phyloP scores from a whole-genome alignment of 2,797 vertebrate species.

The Pangasius krempfi region DNA sequence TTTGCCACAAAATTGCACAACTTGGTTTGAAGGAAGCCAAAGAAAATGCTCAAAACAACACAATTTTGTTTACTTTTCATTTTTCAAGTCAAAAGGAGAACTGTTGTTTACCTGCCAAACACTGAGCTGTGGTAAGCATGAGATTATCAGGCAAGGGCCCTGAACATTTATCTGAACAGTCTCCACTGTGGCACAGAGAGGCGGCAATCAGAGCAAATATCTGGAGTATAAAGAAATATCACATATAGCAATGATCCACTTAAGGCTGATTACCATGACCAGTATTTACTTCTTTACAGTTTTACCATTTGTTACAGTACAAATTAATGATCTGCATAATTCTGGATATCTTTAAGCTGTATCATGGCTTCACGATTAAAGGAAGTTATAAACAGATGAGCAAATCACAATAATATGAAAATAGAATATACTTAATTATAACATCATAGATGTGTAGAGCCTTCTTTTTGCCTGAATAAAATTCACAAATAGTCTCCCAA shows the following conservation, averaged over 20 bases:
- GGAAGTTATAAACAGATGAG: not conserved
- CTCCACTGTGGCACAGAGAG: conserved; percentile 21
- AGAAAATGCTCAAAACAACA: not conserved
- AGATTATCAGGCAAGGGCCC: not conserved
- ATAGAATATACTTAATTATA: not conserved
- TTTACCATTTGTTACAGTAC: not conserved
- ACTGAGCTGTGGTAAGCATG: fast-evolving
- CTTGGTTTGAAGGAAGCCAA: not conserved
- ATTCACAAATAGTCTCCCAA: not conserved
- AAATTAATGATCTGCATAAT: not conserved
- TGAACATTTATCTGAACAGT: not conserved
- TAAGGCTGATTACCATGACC: not conserved
- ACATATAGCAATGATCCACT: conserved; percentile 4
- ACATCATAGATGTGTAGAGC: not conserved
- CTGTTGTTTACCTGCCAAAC: conserved; percentile 62
- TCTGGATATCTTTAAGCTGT: not conserved
- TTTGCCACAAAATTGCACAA: not conserved
- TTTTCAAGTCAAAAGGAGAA: not conserved
- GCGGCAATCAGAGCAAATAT: conserved; percentile 28
- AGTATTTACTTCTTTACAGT: not conserved
- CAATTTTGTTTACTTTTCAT: not conserved
- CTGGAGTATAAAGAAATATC: conserved; percentile 40
- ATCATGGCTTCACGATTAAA: not conserved
- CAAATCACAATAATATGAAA: not conserved
- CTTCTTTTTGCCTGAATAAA: not conserved